Percentiles rank a stretch among this genome's conserved stretches.
phyloP scores from a whole-genome alignment of 2,888 invertebrate genomes.

The Rosalia funebris region DNA sequence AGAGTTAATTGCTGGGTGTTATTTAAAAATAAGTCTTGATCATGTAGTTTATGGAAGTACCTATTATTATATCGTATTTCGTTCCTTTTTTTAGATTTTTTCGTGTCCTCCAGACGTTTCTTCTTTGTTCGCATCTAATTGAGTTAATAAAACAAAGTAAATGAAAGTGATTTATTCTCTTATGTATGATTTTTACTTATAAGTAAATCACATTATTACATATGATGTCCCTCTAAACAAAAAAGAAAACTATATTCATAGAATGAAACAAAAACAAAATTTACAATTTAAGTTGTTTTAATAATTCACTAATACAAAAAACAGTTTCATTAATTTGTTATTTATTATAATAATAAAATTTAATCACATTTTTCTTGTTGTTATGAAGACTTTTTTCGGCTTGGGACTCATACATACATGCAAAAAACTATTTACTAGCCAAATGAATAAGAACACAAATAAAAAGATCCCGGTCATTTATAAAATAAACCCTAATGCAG shows the following conservation, averaged over 20 bases:
- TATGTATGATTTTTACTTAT: conserved; percentile 57
- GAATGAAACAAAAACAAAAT: conserved; percentile 55
- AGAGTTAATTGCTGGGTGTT: too few relatives aligned
- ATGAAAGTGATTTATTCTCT: conserved; percentile 61
- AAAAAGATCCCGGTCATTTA: conserved; percentile 26
- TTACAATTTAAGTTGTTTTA: conserved; percentile 60
- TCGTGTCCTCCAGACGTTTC: too few relatives aligned
- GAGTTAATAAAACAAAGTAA: conserved; percentile 32
- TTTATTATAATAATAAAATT: conserved; percentile 63
- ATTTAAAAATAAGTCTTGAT: too few relatives aligned
- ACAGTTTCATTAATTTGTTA: conserved; percentile 62
- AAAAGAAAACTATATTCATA: conserved; percentile 50
- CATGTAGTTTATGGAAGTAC: too few relatives aligned
- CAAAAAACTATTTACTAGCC: conserved; percentile 50
- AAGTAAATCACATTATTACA: conserved; percentile 58
- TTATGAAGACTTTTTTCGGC: conserved; percentile 62
- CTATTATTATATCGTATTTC: too few relatives aligned
- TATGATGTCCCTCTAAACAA: conserved; percentile 59
- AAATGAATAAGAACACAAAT: conserved; percentile 21
- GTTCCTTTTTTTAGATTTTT: too few relatives aligned
- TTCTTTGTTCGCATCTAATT: not conserved
- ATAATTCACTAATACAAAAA: conserved; percentile 64
- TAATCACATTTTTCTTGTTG: conserved; percentile 64
- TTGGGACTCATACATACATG: conserved; percentile 60
- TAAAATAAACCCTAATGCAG: conserved; percentile 29